A percentile compares a stretch with the other conserved stretches of the same genome.
phyloP scores from a whole-genome alignment of 2,888 invertebrate species.

The Parnassius smintheus region DNA sequence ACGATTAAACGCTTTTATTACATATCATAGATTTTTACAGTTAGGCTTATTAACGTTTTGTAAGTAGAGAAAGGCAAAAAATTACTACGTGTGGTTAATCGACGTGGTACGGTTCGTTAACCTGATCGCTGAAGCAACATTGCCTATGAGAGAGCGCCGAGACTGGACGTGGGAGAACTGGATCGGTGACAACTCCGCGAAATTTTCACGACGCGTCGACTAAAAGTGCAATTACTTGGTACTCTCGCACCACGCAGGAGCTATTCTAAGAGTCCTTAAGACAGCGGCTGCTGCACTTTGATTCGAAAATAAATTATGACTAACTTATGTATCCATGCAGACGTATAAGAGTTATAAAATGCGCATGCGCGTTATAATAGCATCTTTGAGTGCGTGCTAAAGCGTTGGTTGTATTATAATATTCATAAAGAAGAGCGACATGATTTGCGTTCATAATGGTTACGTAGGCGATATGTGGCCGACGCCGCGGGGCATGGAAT shows the following conservation, averaged over 20 bases:
- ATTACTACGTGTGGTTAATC: conserved; percentile 44
- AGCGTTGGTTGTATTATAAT: conserved; percentile 16
- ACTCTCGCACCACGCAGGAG: conserved; percentile 42
- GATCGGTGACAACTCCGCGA: conserved; percentile 57
- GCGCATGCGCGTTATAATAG: conserved; percentile 3
- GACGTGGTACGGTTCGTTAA: conserved; percentile 58
- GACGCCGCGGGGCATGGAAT: conserved; percentile 53
- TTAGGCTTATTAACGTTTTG: conserved; percentile 25
- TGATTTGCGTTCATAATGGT: conserved; percentile 37
- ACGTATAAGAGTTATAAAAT: conserved; percentile 14
- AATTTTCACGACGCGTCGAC: conserved; percentile 45
- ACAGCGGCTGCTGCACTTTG: conserved; percentile 11
- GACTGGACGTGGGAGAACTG: conserved; percentile 72
- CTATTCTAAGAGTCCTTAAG: conserved; percentile 56
- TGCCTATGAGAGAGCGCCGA: conserved; percentile 43
- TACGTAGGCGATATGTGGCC: conserved; percentile 36
- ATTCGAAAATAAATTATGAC: conserved; percentile 27
- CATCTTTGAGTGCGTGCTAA: conserved; percentile 8
- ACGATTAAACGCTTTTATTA: conserved; percentile 24
- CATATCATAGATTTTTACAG: conserved; percentile 22
- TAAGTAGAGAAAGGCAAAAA: conserved; percentile 40
- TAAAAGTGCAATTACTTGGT: conserved; percentile 50
- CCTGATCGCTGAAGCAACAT: conserved; percentile 47
- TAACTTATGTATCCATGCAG: conserved; percentile 26
- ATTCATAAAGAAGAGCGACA: conserved; percentile 32